Evolutionary conservation across 2,797 vertebrate genomes (phyloP), one percentile per base, ranked within the genome.

Genomic region (Alfaro cultratus): DNA sequence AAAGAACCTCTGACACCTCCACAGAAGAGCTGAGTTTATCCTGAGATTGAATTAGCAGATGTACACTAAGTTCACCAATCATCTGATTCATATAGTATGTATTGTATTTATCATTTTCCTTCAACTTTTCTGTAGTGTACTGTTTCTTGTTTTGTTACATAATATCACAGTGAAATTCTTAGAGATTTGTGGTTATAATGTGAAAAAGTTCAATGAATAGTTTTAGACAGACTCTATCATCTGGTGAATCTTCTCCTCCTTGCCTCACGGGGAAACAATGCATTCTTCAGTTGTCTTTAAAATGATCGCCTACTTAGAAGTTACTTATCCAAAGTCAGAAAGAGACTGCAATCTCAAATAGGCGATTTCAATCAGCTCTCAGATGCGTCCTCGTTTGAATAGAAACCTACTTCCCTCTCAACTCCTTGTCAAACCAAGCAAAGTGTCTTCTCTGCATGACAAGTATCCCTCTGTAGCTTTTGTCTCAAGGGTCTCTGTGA

Each of bases 401-500:
- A 84, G 82, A 86, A 83, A 85, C 72, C 73, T 83, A 73, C 89
- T 90, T 89, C 72, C 75, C 80, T 90, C 82, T 83, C 73, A 74
- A 74, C 82, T 85, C 83, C 79, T 87, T 86, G 85, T 89, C 87
- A 86, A 86, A 83, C 78, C 79, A 76, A 77, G 84, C 39, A 76
- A 53, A 83, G 81, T 47, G 79, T 79, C 91, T 90, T 89, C 76
- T 89, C 85, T 90, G 91, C 91, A 93, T 93, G 90, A 90, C 91
- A 93, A 94, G 86, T 90, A 84, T 86, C 80, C 83, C 76, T 86
- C 81, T 84, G 86, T 79, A 90, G 87, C 87, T 84, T 86, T 92
- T 87, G 91, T 94, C 92, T 94, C 92, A 74, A 83, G 91, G 89
- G 91, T 88, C 86, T 89, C 67, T 80, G 80, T 45, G 85, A 90